Base-by-base conservation (phyloP, 2,888 invertebrate species). In the Peribatodes rhomboidaria region DNA sequence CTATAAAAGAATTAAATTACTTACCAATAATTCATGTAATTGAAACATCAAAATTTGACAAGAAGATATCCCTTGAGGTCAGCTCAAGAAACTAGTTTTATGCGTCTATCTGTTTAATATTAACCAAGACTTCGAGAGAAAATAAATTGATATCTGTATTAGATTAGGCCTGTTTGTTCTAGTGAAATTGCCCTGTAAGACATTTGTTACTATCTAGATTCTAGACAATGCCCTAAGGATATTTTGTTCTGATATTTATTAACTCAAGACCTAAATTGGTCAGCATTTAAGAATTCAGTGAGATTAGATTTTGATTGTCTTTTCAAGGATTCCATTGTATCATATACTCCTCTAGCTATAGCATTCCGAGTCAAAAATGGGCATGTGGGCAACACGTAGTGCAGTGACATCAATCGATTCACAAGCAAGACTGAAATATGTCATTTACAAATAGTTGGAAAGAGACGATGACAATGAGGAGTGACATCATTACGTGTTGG, bases 51-150 rank as follows among this genome's bases (percentile, higher is more conserved):
- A 46, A 16, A 54, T 39, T 60, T 47, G 27, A 60, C n/a, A 31
- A 42, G 47, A 56, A 59, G 35, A 65, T 53, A 47, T 64, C 55
- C 58, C 65, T 58, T 46, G 62, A 42, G 63, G 47, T 41, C 42
- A 62, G 37, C 55, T 52, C 56, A 50, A 62, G 18, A 44, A 8
- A 47, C 14, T 22, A 22, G 22, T 46, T 46, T 46, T 46, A 18
- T 42, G 13, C 44, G 49, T 57, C 46, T 57, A 62, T 55, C 44
- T 57, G 54, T 14, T 50, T 41, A 37, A 58, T 44, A 11, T 44
- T 44, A 58, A 44, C 50, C 50, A 44, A n/a, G 52, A 14, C 27
- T 60, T 14, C 20, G 13, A 53, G 20, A 47, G 14, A 58, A 31
- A 53, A 58, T 41, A 46, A 42, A 53, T 39, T 58, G 53, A 53